Base-by-base conservation (phyloP, 2,113 vertebrate genomes). In the Zosterops borbonicus region DNA sequence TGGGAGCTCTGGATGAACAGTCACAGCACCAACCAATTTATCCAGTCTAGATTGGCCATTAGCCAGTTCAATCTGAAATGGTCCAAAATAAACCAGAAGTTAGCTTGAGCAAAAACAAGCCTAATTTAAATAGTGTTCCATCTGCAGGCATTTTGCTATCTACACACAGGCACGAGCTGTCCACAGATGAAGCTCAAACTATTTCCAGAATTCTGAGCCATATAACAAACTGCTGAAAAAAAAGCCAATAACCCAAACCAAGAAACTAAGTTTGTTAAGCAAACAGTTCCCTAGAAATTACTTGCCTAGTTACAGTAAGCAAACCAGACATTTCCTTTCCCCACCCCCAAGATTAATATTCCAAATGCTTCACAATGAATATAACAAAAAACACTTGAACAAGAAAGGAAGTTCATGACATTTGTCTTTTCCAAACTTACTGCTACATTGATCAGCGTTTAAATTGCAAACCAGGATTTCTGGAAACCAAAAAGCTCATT, bases 251-350 rank as follows among this genome's bases (percentile, higher is more conserved):
- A 37, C 27, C 1, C 20, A 55, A 23, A 6, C 9, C 10, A 70
- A 89, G 27, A 81, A 78, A 35, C 52, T 49, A 59, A 59, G 27
- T 58, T 83, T 77, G 35, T 65, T 78, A 78, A 68, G 23, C 39
- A 83, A 87, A 69, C 42, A 81, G 58, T 39, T 92, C 58, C 60
- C 58, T 77, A 89, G 35, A 84, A 96, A 62, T 85, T 11, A 75
- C 25, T 90, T 90, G 49, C 53, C 79, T 83, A 65, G 58, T 74
- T 74, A 80, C 67, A 86, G 63, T 58, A 83, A 87, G 29, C 46
- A 95, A 94, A 86, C 46, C 83, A 93, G 71, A 88, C 42, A 70
- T 42, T 94, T 95, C 79, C 85, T 86, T 56, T 60, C 42, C 55
- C 55, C 13, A 8, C 42, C 46, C 55, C 73, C 73, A 50, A 92